Base-by-base conservation (phyloP, 37 sponge, comb jelly and placozoan genomes). In the Agelas oroides region DNA sequence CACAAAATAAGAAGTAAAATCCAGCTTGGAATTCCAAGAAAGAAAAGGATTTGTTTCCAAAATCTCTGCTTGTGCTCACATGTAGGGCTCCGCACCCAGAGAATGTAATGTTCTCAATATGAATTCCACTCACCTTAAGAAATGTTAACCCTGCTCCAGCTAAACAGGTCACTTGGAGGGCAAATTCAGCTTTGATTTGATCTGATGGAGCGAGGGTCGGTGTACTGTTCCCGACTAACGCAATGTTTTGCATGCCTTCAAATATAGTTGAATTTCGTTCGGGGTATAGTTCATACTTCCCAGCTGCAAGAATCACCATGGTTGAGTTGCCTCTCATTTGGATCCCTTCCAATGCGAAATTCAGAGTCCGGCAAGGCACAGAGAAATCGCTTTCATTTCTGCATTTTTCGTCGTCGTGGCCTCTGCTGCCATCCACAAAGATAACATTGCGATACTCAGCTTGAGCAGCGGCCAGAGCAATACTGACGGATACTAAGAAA, bases 1-100 rank as follows among this genome's bases (percentile, higher is more conserved):
- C 30, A 57, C 79, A 78, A 52, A 58, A 40, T 23, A 65, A 13
- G 8, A 78, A 70, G 53, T 78, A 86, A 21, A 86, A n/a, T 21
- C 68, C 61, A 33, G 63, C 56, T 6, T 6, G 31, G 15, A 79
- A 61, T 2, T 23, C 0, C 19, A 64, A 19, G 25, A 24, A 37
- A 17, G 65, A 32, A 14, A 1, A 38, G 67, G 61, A 41, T 1
- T 1, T 24, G 24, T 33, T 25, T 14, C 38, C 25, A 21, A 37
- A 71, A 19, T 71, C 38, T 17, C 38, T 31, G 38, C 72, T 71
- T 35, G 72, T 71, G 32, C 72, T 71, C 19, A 38, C 37, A 25
- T 35, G 33, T 28, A 59, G 64, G 2, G 59, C 61, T 23, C 73
- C 83, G 34, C 83, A 82, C 34, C 46, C 1, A 3, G 25, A 18